A percentile compares a stretch with the other conserved stretches of the same genome.
phyloP scores from a whole-genome alignment of 2,888 invertebrate genomes.

The Platynereis dumerilii region DNA sequence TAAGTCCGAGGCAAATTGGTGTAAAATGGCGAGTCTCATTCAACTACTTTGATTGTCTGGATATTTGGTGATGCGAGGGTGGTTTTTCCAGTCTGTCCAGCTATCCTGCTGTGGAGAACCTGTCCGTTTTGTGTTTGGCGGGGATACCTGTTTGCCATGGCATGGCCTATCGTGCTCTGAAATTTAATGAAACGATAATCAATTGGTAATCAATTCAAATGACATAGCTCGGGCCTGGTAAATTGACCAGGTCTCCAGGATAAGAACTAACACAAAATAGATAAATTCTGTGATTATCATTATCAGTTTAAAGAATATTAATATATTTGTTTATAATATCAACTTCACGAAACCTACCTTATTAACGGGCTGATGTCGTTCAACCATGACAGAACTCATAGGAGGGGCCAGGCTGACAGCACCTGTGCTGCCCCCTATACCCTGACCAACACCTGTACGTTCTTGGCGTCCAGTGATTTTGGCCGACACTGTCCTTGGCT shows the following conservation, averaged over 20 bases:
- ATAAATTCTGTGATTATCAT: neutral
- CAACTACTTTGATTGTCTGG: constrained; percentile 53
- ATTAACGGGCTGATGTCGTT: constrained; percentile 55
- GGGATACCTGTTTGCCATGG: constrained; percentile 50
- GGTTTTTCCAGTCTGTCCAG: constrained; percentile 43
- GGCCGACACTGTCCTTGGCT: constrained; percentile 12
- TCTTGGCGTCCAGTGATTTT: constrained; percentile 25
- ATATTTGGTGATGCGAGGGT: constrained; percentile 41
- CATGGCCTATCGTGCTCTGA: constrained; percentile 59
- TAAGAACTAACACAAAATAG: neutral
- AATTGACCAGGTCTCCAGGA: no score
- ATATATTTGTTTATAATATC: neutral
- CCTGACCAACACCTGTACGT: constrained; percentile 30
- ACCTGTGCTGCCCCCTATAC: neutral
- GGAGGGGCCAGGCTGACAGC: constrained; percentile 49
- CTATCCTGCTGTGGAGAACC: constrained; percentile 43
- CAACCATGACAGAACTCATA: constrained; percentile 59
- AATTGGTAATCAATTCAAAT: neutral
- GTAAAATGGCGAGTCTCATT: constrained; percentile 32
- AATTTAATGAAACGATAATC: constrained; percentile 21
- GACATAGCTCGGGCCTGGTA: no score
- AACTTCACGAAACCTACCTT: constrained; percentile 46
- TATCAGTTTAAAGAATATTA: neutral
- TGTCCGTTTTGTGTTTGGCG: constrained; percentile 12
- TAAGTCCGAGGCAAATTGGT: no score